Evolutionary conservation across 2,797 vertebrate species (phyloP), one percentile per base, ranked within the genome.

Genomic region (Pangasius djambal): DNA sequence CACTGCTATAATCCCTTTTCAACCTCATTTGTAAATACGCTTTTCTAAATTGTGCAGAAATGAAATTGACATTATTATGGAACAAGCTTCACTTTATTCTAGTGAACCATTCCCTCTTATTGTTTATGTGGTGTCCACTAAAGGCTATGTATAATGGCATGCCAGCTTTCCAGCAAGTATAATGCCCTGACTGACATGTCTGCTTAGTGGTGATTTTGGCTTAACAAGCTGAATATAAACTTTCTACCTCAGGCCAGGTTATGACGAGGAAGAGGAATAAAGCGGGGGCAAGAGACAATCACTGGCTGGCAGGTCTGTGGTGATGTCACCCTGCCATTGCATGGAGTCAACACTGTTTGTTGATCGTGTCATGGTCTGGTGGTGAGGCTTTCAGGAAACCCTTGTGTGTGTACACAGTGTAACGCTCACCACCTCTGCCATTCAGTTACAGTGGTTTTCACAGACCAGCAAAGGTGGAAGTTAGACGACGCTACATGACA

Each of bases 141-240:
- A 91, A 88, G 74, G 74, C 86, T 86, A 83, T 40, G 87, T 83
- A 91, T 92, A 91, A 92, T 83, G 85, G 88, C 89, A 88, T 88
- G 88, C 70, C 65, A 87, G 75, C 77, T 89, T 89, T 89, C 89
- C 90, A 90, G 55, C 89, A 72, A 84, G 74, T 84, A 85, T 82
- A 87, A 90, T 89, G 84, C 57, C 59, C 81, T 63, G 78, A 57
- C 70, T 87, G 86, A 86, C 87, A 84, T 85, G 57, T 89, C 82
- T 88, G 84, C 88, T 87, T 86, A 87, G 86, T 83, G 72, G 72
- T 86, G 86, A 89, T 88, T 88, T 90, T 67, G 78, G 75, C 88
- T 87, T 83, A 88, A 92, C 91, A 91, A 90, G 88, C 89, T 86
- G 83, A 90, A 92, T 89, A 90, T 91, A 91, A 90, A 92, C 84